Evolutionary conservation across 2,797 vertebrate species (phyloP), one percentile per base, ranked within the genome.

Genomic region (Chloroceryle inda): DNA sequence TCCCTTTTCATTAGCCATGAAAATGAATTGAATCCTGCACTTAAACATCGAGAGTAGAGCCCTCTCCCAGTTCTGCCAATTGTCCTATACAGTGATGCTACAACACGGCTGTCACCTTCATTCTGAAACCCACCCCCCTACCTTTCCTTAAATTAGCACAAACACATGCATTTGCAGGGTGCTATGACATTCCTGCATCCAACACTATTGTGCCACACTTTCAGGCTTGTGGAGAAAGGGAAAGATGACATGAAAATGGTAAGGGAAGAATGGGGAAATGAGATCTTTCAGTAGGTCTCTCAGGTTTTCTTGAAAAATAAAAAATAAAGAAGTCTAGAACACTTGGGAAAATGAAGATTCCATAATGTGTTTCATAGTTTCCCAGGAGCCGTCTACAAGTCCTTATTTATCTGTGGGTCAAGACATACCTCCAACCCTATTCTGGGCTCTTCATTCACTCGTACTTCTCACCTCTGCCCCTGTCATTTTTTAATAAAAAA

Each of bases 161-260:
- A 6, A 72, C 17, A 27, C 1, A 5, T 2, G 3, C 44, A 14
- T 76, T 44, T 49, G 10, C 33, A 31, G 33, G 19, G 21, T 58
- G n/a, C 37, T 53, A 4, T 3, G 17, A 8, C 61, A 38, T 55
- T 80, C 7, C n/a, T 62, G 17, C 50, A 55, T n/a, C 35, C 35
- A 67, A 64, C n/a, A n/a, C 17, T 47, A 33, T 24, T 21, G 9
- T 4, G 0, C 27, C 20, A 26, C 13, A 8, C 44, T 85, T 83
- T 72, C 49, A 91, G 15, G 55, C 21, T 4, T 16, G 3, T 5
- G 11, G 10, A n/a, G 55, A 80, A 87, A 44, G 8, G 11, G 22
- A 47, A 73, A 59, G 6, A 45, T 22, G 0, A 13, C n/a, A 15
- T 3, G 7, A 56, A 89, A 75, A 7, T 3, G 1, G 4, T 20